Conservation (phyloP, 2,888 invertebrate genomes). For the Oconnorella tubifera region DNA sequence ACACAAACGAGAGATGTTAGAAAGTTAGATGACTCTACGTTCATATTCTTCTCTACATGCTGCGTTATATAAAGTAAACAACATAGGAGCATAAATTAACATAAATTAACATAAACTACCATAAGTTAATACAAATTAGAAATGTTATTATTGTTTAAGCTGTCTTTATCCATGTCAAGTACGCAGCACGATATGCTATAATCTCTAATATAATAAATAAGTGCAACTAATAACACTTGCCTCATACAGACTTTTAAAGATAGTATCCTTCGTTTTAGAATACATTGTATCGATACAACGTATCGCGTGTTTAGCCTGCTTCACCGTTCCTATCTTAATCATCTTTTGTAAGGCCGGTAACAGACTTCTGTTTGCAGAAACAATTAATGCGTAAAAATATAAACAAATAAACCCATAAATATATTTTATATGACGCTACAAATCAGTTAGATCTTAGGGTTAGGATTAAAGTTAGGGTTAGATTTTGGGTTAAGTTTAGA, state of each 20-base stretch:
- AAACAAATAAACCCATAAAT: too few species aligned
- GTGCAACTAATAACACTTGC: too few species aligned
- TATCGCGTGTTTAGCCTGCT: conserved; percentile 94
- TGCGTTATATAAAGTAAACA: conserved; percentile 5
- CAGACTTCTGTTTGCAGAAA: conserved; percentile 63
- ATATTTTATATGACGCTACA: too few species aligned
- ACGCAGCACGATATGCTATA: too few species aligned
- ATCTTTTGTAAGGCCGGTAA: conserved; percentile 83
- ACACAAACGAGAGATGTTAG: conserved; percentile 89
- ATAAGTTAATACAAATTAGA: too few species aligned
- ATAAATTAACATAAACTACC: neutral
- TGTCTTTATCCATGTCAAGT: too few species aligned
- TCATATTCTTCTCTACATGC: conserved; percentile 59
- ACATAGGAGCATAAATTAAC: neutral
- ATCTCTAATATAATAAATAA: too few species aligned
- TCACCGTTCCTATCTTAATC: conserved; percentile 82
- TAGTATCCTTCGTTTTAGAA: conserved; percentile 57
- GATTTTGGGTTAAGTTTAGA: too few species aligned
- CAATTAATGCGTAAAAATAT: too few species aligned
- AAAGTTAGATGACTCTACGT: conserved; percentile 66
- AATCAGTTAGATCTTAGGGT: too few species aligned
- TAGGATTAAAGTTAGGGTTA: too few species aligned
- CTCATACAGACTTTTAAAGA: conserved; percentile 52
- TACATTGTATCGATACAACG: conserved; percentile 68
- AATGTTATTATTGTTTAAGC: too few species aligned